A percentile compares a stretch with the other conserved stretches of the same genome.
Conservation (phyloP, 2,113 vertebrate species). For the Tragulus kanchil region DNA sequence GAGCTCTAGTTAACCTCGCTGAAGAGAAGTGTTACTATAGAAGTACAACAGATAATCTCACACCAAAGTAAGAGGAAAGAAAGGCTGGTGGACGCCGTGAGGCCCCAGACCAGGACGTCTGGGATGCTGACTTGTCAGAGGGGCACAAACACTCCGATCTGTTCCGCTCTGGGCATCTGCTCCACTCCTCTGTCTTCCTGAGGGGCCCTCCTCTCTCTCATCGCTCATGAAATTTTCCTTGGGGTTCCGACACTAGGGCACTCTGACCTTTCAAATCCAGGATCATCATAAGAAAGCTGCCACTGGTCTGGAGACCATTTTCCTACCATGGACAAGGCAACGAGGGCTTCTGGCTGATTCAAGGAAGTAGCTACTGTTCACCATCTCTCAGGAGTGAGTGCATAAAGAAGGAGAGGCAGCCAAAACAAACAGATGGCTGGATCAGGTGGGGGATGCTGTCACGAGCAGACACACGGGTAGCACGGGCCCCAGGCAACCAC, state of each 20-base stretch:
- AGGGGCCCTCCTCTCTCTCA: neutral
- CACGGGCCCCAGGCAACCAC: conserved; percentile 1
- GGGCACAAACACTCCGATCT: neutral
- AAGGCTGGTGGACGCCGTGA: neutral
- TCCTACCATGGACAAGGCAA: conserved; percentile 4
- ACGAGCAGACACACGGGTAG: conserved; percentile 61
- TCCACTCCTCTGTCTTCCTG: neutral
- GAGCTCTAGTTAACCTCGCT: neutral
- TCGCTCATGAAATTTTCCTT: too few relatives aligned
- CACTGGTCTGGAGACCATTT: neutral
- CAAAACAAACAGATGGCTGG: conserved; percentile 75
- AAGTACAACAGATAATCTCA: neutral
- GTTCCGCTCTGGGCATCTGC: neutral
- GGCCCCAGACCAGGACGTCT: neutral
- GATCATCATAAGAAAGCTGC: too few relatives aligned
- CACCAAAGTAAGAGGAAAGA: neutral
- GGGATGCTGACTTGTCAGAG: neutral
- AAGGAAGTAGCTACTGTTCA: neutral
- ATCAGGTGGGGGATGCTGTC: conserved; percentile 61
- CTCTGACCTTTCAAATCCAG: too few relatives aligned
- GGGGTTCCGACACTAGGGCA: too few relatives aligned
- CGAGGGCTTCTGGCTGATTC: neutral
- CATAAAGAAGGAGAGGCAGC: conserved; percentile 74
- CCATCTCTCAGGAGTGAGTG: conserved; percentile 43
- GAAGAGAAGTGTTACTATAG: neutral